Conservation (phyloP, 2,888 invertebrate species). For the Cryptus viduatorius region DNA sequence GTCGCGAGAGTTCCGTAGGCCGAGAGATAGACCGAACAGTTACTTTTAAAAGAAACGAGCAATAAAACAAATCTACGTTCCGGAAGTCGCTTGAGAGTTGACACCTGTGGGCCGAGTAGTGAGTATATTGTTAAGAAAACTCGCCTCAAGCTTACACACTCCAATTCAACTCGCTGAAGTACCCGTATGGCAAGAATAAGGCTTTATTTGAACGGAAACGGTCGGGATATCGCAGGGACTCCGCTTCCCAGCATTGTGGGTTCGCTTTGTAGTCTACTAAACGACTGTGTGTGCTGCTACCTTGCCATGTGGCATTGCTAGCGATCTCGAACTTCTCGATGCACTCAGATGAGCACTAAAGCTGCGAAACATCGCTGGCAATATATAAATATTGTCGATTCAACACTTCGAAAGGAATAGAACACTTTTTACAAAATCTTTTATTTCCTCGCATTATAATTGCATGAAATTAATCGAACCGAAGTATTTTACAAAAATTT, state of each 20-base stretch:
- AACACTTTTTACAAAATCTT: too few species aligned
- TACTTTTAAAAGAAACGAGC: slow-evolving; percentile 68
- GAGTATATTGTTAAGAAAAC: slow-evolving; percentile 58
- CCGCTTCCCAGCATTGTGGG: slow-evolving; percentile 81
- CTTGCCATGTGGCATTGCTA: slow-evolving; percentile 8
- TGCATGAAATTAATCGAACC: neutral
- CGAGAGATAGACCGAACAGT: slow-evolving; percentile 50
- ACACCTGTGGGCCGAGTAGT: slow-evolving; percentile 69
- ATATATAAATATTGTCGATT: slow-evolving; percentile 29
- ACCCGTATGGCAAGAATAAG: slow-evolving; percentile 76
- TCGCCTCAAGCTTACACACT: slow-evolving; percentile 35
- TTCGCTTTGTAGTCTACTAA: slow-evolving; percentile 78
- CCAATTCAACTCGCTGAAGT: slow-evolving; percentile 54
- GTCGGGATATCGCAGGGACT: slow-evolving; percentile 76
- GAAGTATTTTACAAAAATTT: too few species aligned
- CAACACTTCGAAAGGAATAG: neutral
- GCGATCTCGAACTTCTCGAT: slow-evolving; percentile 27
- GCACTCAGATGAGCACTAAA: slow-evolving; percentile 9
- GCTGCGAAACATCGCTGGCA: neutral
- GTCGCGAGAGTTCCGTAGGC: slow-evolving; percentile 54
- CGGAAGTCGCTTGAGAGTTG: slow-evolving; percentile 79
- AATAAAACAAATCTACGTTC: slow-evolving; percentile 75
- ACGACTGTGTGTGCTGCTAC: slow-evolving; percentile 24
- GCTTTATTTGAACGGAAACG: slow-evolving; percentile 82
- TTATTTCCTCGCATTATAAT: too few species aligned